Evolutionary conservation across 2,113 vertebrate genomes (phyloP).

Genomic region (Tapirus terrestris): DNA sequence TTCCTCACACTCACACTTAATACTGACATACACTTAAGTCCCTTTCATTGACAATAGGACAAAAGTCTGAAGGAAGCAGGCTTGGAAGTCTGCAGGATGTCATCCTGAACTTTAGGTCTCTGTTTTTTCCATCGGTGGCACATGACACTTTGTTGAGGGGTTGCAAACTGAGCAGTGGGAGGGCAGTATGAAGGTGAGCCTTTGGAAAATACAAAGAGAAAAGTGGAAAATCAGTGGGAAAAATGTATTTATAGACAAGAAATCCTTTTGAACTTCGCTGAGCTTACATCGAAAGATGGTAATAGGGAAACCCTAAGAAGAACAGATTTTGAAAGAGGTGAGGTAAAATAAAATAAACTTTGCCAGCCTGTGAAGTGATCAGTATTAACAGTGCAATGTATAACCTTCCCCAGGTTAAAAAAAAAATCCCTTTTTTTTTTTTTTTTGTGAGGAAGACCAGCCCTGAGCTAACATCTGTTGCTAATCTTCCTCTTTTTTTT

Average conservation of each 20-base stretch:
- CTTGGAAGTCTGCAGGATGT: background rate
- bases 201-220: background rate
- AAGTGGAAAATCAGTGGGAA: background rate
- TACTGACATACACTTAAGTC: background rate
- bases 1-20: background rate
- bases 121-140: background rate
- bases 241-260: background rate
- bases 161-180: background rate
- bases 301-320: background rate
- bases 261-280: background rate
- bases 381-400: background rate
- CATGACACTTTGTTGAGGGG: background rate
- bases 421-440: background rate
- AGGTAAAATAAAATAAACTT: background rate
- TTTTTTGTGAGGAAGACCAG: too few relatives aligned
- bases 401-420: background rate
- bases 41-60: background rate
- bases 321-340: slow-evolving; percentile 7
- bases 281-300: background rate
- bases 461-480: too few relatives aligned
- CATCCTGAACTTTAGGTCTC: background rate
- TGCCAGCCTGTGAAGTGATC: background rate
- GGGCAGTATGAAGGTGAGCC: background rate
- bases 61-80: background rate
- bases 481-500: too few relatives aligned